A percentile compares a stretch with the other conserved stretches of the same genome.
Evolutionary conservation across 2,797 vertebrate species (phyloP).

Genomic region (Anguilla megastoma): DNA sequence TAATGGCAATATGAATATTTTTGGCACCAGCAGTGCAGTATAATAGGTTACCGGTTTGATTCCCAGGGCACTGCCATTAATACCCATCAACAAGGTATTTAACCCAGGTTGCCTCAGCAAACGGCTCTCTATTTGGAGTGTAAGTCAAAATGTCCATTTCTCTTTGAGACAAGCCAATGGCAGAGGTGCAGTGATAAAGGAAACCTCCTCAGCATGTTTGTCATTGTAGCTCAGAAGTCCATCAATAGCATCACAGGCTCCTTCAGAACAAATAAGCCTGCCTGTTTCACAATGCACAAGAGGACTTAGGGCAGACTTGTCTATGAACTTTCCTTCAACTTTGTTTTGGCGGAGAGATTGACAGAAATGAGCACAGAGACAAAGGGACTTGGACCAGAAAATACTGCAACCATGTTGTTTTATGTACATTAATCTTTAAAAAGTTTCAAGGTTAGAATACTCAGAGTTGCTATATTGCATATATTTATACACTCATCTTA

Average conservation of each 20-base stretch:
- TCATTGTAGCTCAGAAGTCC: neutral
- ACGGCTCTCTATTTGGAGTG: no score
- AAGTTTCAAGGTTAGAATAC: neutral
- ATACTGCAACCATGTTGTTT: neutral
- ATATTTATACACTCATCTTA: no score
- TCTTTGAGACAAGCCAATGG: neutral
- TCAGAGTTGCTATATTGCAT: no score
- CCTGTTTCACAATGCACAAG: neutral
- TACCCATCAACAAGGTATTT: no score
- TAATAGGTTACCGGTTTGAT: no score
- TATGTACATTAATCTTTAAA: neutral
- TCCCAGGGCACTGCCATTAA: no score
- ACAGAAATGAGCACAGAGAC: neutral
- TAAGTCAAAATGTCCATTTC: no score
- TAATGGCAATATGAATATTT: neutral
- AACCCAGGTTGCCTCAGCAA: no score
- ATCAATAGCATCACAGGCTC: neutral
- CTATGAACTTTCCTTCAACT: neutral
- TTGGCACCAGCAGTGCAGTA: neutral
- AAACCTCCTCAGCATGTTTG: neutral
- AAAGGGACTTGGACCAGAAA: neutral
- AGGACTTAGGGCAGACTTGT: neutral
- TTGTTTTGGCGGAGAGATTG: neutral
- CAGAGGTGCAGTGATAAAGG: neutral
- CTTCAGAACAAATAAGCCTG: neutral